Evolutionary conservation across 2,113 vertebrate species (phyloP), one percentile per base, ranked within the genome.

Genomic region (Neogale vison): DNA sequence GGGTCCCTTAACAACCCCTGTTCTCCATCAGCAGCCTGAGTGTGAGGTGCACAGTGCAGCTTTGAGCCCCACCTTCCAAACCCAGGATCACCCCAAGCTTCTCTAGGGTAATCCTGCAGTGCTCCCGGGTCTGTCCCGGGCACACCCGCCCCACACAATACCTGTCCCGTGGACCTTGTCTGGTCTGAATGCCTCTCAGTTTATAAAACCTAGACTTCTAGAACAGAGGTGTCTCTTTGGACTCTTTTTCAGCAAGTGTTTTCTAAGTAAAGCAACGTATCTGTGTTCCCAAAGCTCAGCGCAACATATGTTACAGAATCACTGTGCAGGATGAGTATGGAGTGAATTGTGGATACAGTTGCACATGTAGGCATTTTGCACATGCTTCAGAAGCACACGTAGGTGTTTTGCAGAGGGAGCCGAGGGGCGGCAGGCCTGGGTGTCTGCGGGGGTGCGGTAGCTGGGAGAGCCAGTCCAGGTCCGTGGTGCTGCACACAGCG

Each of bases 401-500:
- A 52, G 81, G 14, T 0, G 1, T 42, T 72, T 18, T 77, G 80
- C n/a, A 63, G 29, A 59, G 50, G 50, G 4, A 31, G 21, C 24
- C 0, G 2, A 4, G 72, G 20, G 52, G 50, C 7, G 0, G 34
- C 4, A 9, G 69, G 36, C 1, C 23, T 13, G 50, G 18, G 39
- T 29, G 0, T 17, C 23, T n/a, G 14, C 4, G 26, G n/a, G 24
- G 11, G 55, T 0, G 0, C 23, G 0, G 20, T 45, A 24, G n/a
- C 82, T 1, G 1, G 2, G 45, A 71, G 52, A 59, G 26, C 5
- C 0, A 0, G 50, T 31, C 52, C 29, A 6, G 45, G 42, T 24
- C 45, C 9, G 0, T 10, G 42, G 7, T 11, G 11, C 36, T 18
- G 17, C 17, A 6, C 26, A 20, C 1, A 23, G 86, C 45, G 24